phyloP scores from a whole-genome alignment of 2,797 vertebrate genomes.

The Eulemur albifrons region DNA sequence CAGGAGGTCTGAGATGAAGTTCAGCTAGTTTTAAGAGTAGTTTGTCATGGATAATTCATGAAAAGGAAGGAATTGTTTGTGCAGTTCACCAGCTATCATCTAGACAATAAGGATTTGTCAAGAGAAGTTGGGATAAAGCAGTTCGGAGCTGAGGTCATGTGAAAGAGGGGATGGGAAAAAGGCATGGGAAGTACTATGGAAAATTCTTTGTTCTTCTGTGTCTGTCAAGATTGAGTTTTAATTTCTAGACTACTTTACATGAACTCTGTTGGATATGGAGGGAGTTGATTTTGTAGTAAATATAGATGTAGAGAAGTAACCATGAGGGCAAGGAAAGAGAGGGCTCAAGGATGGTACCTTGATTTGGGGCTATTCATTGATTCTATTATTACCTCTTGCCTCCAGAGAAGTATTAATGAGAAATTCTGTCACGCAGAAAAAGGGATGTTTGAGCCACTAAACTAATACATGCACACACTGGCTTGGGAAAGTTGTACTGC shows the following conservation, averaged over 20 bases:
- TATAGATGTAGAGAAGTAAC: background rate
- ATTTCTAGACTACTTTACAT: background rate
- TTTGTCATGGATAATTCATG: background rate
- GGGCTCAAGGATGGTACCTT: background rate
- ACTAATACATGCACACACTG: background rate
- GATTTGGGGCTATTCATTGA: background rate
- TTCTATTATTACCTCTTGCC: background rate
- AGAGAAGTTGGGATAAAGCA: background rate
- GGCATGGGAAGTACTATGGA: background rate
- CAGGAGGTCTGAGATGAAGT: background rate
- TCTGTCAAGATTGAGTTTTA: background rate
- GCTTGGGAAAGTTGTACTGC: background rate
- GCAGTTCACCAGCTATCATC: background rate
- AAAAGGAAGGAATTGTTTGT: background rate
- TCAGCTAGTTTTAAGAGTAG: background rate
- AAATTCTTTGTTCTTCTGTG: background rate
- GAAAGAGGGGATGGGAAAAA: background rate
- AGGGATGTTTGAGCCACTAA: background rate
- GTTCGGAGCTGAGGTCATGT: background rate
- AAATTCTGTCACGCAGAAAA: background rate
- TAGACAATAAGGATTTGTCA: background rate
- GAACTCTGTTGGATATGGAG: background rate
- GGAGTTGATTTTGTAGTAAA: background rate
- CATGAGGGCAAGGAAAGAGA: background rate
- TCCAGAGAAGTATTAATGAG: background rate